Percentiles rank a stretch among this genome's conserved stretches.
Conservation (phyloP, 2,113 vertebrate genomes). For the Salvelinus alpinus region DNA sequence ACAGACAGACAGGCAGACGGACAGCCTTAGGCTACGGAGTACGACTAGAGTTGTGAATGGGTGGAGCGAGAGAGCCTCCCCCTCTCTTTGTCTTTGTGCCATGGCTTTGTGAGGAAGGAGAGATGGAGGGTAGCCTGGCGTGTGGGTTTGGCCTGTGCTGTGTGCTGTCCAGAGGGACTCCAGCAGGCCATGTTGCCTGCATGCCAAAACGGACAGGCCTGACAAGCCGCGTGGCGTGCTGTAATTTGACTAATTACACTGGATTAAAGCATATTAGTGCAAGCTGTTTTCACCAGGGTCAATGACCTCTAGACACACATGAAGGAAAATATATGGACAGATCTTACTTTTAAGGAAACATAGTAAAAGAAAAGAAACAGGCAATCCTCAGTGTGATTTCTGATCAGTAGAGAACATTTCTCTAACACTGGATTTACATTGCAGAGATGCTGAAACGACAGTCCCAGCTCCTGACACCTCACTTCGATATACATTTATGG, state of each 20-base stretch:
- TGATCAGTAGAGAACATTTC: background rate
- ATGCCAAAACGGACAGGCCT: conserved; percentile 94
- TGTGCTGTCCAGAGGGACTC: conserved; percentile 85
- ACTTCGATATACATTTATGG: no score
- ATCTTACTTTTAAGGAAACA: background rate
- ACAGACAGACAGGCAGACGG: conserved; percentile 40
- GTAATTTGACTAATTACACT: conserved; percentile 99
- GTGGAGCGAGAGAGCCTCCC: conserved; percentile 17
- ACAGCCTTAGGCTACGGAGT: conserved; percentile 39
- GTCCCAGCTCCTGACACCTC: no score
- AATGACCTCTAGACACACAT: conserved; percentile 78
- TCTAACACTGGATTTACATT: conserved; percentile 39
- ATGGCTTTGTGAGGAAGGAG: conserved; percentile 28
- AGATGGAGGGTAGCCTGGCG: conserved; percentile 27
- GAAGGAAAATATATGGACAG: no score
- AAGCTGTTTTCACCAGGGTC: conserved; percentile 98
- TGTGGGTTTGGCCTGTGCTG: conserved; percentile 60
- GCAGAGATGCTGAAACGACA: background rate
- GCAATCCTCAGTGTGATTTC: background rate
- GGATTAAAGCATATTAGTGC: conserved; percentile 99
- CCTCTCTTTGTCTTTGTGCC: conserved; percentile 3
- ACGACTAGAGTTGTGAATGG: conserved; percentile 42
- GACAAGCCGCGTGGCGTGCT: conserved; percentile 91
- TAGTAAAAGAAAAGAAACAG: background rate
- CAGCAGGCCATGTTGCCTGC: conserved; percentile 74